Percentiles rank a stretch among this genome's conserved stretches.
phyloP scores from a whole-genome alignment of 1,140 invertebrate genomes.

The Bradysia coprophila region DNA sequence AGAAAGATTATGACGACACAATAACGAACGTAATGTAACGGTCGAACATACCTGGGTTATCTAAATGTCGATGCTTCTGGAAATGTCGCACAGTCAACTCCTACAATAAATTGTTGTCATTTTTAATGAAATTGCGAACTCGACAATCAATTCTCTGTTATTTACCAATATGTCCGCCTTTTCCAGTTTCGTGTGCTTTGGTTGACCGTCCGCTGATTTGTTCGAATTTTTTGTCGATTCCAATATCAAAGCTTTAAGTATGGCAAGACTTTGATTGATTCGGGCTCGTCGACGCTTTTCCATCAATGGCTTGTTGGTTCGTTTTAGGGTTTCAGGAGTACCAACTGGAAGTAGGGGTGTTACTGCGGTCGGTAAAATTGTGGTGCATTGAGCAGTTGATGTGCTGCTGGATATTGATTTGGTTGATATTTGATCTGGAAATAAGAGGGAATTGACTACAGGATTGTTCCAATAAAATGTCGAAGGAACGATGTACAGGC shows the following conservation, averaged over 20 bases:
- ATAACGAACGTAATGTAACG: too few species aligned
- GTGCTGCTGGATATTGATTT: not conserved
- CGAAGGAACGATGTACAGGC: too few species aligned
- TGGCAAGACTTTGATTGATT: conserved; percentile 74
- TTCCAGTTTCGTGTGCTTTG: conserved; percentile 65
- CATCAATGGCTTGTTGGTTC: conserved; percentile 79
- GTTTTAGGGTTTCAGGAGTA: conserved; percentile 20
- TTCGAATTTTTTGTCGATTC: conserved; percentile 33
- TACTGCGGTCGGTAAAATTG: too few species aligned
- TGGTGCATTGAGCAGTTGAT: not conserved
- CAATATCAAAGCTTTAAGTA: conserved; percentile 67
- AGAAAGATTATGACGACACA: not conserved
- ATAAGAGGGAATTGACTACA: too few species aligned
- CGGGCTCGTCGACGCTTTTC: conserved; percentile 72
- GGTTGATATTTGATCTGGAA: not conserved
- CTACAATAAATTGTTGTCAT: too few species aligned
- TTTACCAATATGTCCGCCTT: conserved; percentile 87
- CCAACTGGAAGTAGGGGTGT: conserved; percentile 16
- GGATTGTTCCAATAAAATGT: too few species aligned
- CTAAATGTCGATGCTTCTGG: conserved; percentile 46
- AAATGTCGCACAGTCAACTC: conserved; percentile 81
- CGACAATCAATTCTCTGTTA: too few species aligned
- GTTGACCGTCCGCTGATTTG: conserved; percentile 21
- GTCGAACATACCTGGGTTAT: conserved; percentile 34
- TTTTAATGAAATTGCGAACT: too few species aligned